Base-by-base conservation (phyloP, 2,113 vertebrate genomes). In the Cyphomyrus discorhynchus region DNA sequence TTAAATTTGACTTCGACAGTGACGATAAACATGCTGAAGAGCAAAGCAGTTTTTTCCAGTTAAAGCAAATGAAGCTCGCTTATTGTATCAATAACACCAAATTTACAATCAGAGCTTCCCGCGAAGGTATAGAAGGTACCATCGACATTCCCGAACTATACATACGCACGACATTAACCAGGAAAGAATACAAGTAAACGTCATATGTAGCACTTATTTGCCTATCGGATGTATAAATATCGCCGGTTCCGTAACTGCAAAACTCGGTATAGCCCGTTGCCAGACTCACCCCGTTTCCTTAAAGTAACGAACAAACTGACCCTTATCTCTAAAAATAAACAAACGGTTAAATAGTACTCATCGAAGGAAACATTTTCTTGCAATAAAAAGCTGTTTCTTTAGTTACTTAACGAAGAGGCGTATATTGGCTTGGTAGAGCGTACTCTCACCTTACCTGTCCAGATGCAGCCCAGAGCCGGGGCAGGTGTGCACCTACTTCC, bases 401-500 rank as follows among this genome's bases (percentile, higher is more conserved):
- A 24, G 45, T 46, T 10, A 19, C n/a, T 6, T 2, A 7, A 39
- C 15, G 3, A 19, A 80, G 74, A 15, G 17, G 4, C 35, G 74
- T n/a, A 39, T 27, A 21, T 9, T 62, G 24, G 56, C 56, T 62
- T 11, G 53, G 19, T 6, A 80, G 1, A 27, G 3, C 3, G 13
- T 13, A 35, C 21, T 31, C 42, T 9, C 24, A 3, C 39, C 85
- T 88, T 87, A 90, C 89, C 85, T 87, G 89, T 53, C 46, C 85
- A 85, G 53, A 11, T 58, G 13, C 27, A 27, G 53, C 88, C 15
- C 62, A 52, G 7, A 45, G 94, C 92, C 92, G 92, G 24, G 2
- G 7, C 7, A 62, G 56, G 91, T 31, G 3, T 17, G 6, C 45
- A 19, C 74, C 11, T 39, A 56, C 80, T 80, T 11, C 84, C 62